Percentiles rank a stretch among this genome's conserved stretches.
phyloP scores from a whole-genome alignment of 2,888 invertebrate genomes.

The Tromatobia lineatoria region DNA sequence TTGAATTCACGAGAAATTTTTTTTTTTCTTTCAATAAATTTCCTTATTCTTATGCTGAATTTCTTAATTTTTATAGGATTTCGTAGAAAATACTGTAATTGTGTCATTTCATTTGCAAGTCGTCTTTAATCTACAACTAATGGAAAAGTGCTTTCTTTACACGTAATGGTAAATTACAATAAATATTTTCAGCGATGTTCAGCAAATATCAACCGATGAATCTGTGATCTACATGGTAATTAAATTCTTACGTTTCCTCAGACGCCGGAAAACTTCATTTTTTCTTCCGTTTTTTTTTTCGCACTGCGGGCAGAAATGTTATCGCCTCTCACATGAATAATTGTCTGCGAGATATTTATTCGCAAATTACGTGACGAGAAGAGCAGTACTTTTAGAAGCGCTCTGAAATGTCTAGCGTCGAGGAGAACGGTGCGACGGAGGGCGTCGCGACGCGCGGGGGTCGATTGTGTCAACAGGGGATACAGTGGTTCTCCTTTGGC shows the following conservation, averaged over 20 bases:
- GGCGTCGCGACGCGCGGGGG: conserved; percentile 71
- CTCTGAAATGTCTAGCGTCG: conserved; percentile 42
- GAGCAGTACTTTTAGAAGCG: conserved; percentile 51
- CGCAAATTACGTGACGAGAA: conserved; percentile 65
- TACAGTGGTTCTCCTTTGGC: conserved; percentile 74
- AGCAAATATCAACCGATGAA: conserved; percentile 24
- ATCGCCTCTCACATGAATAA: conserved; percentile 41
- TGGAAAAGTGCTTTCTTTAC: too few relatives aligned
- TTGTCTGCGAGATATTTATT: conserved; percentile 65
- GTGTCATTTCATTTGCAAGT: too few relatives aligned
- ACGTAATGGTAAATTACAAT: too few relatives aligned
- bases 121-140: too few relatives aligned
- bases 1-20: too few relatives aligned
- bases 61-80: too few relatives aligned
- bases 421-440: conserved; percentile 52
- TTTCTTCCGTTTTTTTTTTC: neutral
- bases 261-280: neutral
- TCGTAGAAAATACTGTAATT: too few relatives aligned
- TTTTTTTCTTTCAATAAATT: too few relatives aligned
- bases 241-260: neutral
- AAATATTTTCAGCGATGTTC: neutral
- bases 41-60: too few relatives aligned
- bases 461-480: conserved; percentile 77
- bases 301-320: neutral
- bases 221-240: conserved; percentile 29